phyloP scores from a whole-genome alignment of 2,113 vertebrate species.

The Gopherus evgoodei region DNA sequence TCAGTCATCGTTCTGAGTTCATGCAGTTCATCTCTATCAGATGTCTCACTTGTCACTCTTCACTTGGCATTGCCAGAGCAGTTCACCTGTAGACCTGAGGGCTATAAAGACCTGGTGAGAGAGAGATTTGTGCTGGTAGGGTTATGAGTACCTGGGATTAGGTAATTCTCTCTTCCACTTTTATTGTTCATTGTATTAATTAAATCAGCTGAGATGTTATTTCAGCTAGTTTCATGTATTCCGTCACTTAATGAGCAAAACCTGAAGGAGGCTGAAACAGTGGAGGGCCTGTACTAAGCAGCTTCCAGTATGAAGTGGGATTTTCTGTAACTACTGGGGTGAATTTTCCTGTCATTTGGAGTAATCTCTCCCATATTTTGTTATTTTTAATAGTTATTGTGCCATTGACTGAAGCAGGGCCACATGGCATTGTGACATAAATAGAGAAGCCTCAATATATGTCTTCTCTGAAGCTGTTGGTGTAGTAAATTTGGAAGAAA shows the following conservation, averaged over 20 bases:
- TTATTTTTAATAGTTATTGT: neutral
- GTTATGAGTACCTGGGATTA: neutral
- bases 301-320: neutral
- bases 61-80: neutral
- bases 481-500: neutral
- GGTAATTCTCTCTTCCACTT: neutral
- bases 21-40: neutral
- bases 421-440: neutral
- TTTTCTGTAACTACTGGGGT: neutral
- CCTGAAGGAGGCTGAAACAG: neutral
- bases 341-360: neutral
- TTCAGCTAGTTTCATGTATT: neutral
- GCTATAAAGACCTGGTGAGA: neutral
- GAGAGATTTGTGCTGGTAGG: neutral
- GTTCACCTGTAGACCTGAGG: neutral
- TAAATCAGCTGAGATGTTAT: neutral
- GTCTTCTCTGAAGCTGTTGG: neutral
- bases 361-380: neutral
- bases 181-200: neutral
- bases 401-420: neutral
- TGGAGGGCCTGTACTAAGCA: neutral
- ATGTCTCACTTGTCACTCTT: neutral
- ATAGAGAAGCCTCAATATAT: neutral
- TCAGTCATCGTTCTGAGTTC: neutral
- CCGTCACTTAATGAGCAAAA: slow-evolving; percentile 9